Base-by-base conservation (phyloP, 2,113 vertebrate genomes). In the Pyxicephalus adspersus region DNA sequence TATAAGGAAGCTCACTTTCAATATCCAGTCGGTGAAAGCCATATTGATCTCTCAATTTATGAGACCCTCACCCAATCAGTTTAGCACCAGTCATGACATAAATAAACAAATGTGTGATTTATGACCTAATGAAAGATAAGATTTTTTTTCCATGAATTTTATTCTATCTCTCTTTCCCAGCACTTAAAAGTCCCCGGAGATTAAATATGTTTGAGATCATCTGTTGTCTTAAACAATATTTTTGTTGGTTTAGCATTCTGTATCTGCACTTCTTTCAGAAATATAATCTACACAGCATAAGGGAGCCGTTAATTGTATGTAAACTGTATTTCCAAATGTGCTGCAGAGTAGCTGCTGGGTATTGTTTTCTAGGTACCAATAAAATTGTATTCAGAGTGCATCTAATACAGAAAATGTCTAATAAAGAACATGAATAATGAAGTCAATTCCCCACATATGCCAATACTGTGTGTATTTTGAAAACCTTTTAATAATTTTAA, bases 121-220 rank as follows among this genome's bases (percentile, higher is more conserved):
- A 74, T 74, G 28, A 38, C 55, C 19, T 23, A 38, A 4, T 3
- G 54, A 74, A 60, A 18, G 20, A 13, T 7, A 74, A 58, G 71
- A 58, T 58, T 58, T 74, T 73, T 74, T 23, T 60, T 25, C 17
- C 55, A 60, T 74, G 34, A 58, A 57, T 38, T n/a, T 9, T 28
- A 60, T 54, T 5, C 54, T 74, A 34, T 58, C 16, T 60, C 38
- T 34, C 16, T 58, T 60, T 74, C 71, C 34, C 71, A 74, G 20
- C 54, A n/a, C 45, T 70, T 51, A 74, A 34, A 74, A 34, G 58
- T 73, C 71, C 71, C 71, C 17, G 25, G 71, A 57, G 54, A 5
- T 58, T 18, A 74, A 71, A 74, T 72, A 74, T 38, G 71, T 60
- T 74, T 74, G 52, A 74, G 54, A 74, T 74, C n/a, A 57, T 58